Conservation (phyloP, 2,113 vertebrate species). For the Fulmarus glacialis region DNA sequence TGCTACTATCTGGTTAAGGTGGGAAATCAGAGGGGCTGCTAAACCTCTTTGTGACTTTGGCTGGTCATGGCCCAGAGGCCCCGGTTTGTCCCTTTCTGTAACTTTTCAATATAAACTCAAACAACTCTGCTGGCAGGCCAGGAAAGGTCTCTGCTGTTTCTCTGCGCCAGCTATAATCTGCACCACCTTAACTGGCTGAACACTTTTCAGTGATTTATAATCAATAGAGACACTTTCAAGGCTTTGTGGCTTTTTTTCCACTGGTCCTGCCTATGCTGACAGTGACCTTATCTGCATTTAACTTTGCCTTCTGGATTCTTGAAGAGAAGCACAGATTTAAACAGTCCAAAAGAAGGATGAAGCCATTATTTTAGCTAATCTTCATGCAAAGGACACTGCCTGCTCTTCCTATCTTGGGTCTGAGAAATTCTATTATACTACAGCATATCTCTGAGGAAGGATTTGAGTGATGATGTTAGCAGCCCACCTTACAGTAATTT, state of each 20-base stretch:
- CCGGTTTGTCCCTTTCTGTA: neutral
- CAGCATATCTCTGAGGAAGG: neutral
- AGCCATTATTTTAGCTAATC: neutral
- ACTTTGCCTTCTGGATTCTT: slow-evolving; percentile 4
- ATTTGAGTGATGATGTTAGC: slow-evolving; percentile 33
- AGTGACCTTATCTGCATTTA: slow-evolving; percentile 7
- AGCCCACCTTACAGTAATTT: slow-evolving; percentile 1
- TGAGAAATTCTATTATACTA: neutral
- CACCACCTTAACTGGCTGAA: neutral
- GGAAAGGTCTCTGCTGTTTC: neutral
- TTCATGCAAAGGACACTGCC: neutral
- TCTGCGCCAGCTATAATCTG: neutral
- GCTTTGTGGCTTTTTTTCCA: neutral
- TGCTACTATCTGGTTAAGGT: neutral
- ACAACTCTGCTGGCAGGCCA: neutral
- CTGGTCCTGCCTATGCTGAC: neutral
- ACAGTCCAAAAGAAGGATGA: slow-evolving; percentile 2
- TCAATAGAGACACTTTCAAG: neutral
- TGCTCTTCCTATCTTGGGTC: neutral
- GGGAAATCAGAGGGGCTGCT: neutral
- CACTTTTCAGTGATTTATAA: neutral
- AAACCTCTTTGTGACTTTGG: neutral
- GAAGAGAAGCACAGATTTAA: neutral
- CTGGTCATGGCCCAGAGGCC: neutral
- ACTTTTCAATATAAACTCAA: neutral